Percentiles rank a stretch among this genome's conserved stretches.
Conservation (phyloP, 2,797 vertebrate species). For the Acanthopagrus latus region DNA sequence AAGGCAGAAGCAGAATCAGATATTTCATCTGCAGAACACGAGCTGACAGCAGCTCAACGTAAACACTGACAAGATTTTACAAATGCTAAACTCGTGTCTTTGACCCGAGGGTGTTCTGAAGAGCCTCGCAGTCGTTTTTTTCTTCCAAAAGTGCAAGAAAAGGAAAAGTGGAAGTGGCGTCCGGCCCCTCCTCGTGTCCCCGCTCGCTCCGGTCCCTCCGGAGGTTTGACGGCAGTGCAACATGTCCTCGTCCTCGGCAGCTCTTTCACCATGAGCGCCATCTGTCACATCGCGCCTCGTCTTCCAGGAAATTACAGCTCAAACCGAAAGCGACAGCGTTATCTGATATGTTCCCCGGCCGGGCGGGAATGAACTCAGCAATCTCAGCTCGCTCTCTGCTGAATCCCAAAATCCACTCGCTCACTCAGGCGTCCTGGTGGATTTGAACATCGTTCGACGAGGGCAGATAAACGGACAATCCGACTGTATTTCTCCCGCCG, state of each 20-base stretch:
- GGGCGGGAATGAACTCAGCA: slow-evolving; percentile 37
- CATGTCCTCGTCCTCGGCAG: slow-evolving; percentile 54
- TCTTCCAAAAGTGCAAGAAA: not conserved
- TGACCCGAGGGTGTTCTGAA: slow-evolving; percentile 1
- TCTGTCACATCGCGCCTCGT: slow-evolving; percentile 68
- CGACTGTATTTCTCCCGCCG: not conserved
- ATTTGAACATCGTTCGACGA: slow-evolving; percentile 27
- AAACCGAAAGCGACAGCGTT: slow-evolving; percentile 55
- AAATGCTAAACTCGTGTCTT: slow-evolving; percentile 5
- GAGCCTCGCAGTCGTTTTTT: not conserved
- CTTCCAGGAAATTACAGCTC: slow-evolving; percentile 73
- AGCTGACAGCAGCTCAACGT: not conserved
- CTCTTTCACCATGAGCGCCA: slow-evolving; percentile 63
- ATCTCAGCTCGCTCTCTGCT: slow-evolving; percentile 42
- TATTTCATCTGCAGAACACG: not conserved
- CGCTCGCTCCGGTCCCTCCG: not conserved
- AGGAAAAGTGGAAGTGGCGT: not conserved
- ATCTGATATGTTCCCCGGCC: slow-evolving; percentile 54
- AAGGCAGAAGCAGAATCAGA: not conserved
- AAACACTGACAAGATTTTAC: slow-evolving; percentile 1
- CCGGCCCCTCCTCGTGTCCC: not conserved
- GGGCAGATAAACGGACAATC: slow-evolving; percentile 39
- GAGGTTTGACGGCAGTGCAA: slow-evolving; percentile 42
- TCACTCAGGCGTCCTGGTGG: slow-evolving; percentile 35
- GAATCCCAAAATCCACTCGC: slow-evolving; percentile 58